A percentile compares a stretch with the other conserved stretches of the same genome.
Conservation (phyloP, 23 tunicate species). For the Trididemnum nubilum region DNA sequence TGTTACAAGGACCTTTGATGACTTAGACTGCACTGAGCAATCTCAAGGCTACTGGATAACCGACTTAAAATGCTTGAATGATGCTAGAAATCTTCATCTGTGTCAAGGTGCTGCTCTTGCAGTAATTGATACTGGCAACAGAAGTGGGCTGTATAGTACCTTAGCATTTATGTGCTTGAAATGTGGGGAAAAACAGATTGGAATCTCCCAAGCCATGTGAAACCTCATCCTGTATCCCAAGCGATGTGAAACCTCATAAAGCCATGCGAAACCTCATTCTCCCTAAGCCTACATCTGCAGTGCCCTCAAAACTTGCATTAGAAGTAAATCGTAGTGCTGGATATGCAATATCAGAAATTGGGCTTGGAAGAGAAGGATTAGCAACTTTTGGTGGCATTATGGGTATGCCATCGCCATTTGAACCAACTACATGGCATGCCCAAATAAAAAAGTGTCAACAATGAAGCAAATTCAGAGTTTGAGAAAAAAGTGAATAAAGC, state of each 20-base stretch:
- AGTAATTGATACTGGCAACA: slow-evolving; percentile 1
- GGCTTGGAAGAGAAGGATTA: slow-evolving; percentile 17
- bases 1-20: no score
- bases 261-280: no score
- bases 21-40: neutral
- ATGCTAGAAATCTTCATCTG: neutral
- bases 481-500: neutral
- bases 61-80: neutral
- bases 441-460: neutral
- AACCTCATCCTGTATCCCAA: neutral
- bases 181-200: neutral
- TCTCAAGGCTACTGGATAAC: slow-evolving; percentile 1
- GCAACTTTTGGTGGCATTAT: slow-evolving; percentile 15
- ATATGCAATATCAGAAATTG: slow-evolving; percentile 3
- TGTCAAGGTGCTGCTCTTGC: slow-evolving; percentile 12
- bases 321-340: neutral
- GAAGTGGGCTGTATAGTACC: neutral
- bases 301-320: neutral
- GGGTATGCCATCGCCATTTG: slow-evolving; percentile 6
- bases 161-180: slow-evolving; percentile 15
- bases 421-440: slow-evolving; percentile 3
- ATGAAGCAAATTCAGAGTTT: neutral
- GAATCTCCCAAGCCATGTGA: neutral
- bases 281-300: no score
- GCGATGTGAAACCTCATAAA: no score